A percentile compares a stretch with the other conserved stretches of the same genome.
Conservation (phyloP, 2,797 vertebrate genomes). For the Taenioides sp. region DNA sequence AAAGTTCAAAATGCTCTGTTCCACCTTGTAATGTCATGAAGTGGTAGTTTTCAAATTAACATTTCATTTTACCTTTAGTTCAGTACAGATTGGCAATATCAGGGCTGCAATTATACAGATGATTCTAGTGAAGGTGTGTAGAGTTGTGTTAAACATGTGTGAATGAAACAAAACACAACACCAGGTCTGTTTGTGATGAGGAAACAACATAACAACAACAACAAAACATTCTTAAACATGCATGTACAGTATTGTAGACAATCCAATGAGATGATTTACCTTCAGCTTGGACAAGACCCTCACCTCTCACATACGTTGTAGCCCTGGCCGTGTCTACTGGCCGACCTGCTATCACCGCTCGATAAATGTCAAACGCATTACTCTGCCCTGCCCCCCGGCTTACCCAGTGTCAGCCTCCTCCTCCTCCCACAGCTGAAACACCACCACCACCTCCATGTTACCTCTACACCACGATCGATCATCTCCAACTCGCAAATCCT, state of each 20-base stretch:
- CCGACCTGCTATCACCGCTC: constrained; percentile 42
- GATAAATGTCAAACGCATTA: constrained; percentile 64
- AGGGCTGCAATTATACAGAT: too few relatives aligned
- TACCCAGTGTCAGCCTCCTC: constrained; percentile 30
- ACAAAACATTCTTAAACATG: neutral
- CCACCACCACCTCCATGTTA: constrained; percentile 41
- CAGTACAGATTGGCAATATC: too few relatives aligned
- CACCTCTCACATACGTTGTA: neutral
- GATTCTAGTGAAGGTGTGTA: too few relatives aligned
- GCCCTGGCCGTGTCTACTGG: constrained; percentile 16
- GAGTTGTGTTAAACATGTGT: too few relatives aligned
- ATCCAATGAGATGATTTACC: neutral
- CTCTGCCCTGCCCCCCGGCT: constrained; percentile 32
- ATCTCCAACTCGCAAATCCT: constrained; percentile 26
- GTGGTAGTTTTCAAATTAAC: too few relatives aligned
- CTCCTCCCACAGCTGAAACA: constrained; percentile 32
- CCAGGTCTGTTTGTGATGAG: too few relatives aligned
- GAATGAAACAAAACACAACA: too few relatives aligned
- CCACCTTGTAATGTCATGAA: too few relatives aligned
- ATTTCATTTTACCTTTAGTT: too few relatives aligned
- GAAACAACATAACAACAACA: too few relatives aligned
- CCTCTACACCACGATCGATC: constrained; percentile 25
- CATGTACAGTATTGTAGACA: neutral
- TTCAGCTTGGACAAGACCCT: neutral
- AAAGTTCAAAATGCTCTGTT: too few relatives aligned